These are phyloP conservation scores for Whitmania pigra DNA, from an alignment of 1,140 invertebrate species.

Conservation along the genomic window DNA sequence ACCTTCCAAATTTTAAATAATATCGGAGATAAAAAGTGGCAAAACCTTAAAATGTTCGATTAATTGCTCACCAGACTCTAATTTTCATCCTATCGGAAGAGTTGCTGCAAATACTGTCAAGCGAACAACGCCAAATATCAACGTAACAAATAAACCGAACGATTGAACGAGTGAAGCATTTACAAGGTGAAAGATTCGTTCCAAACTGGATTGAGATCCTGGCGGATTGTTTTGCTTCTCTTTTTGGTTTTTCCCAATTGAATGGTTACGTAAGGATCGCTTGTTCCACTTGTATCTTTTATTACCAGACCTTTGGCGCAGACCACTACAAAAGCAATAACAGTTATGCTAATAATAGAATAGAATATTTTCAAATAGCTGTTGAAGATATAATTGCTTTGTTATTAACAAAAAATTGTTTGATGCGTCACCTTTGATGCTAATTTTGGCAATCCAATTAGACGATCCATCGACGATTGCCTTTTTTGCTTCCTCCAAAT, in stretches of 20 bases:
- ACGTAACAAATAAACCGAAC: no score
- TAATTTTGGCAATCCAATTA: slow-evolving; percentile 99
- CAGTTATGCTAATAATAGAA: neutral
- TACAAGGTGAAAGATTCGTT: slow-evolving; percentile 99
- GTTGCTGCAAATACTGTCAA: slow-evolving; percentile 90
- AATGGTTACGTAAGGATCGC: slow-evolving; percentile 98
- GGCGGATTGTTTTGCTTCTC: slow-evolving; percentile 92
- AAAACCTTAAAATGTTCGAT: neutral
- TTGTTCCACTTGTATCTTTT: slow-evolving; percentile 98
- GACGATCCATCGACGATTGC: slow-evolving; percentile 96
- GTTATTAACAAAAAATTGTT: no score
- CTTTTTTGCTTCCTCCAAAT: slow-evolving; percentile 89
- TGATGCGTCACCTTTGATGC: slow-evolving; percentile 37
- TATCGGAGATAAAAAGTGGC: no score
- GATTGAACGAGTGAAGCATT: no score
- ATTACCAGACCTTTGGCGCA: slow-evolving; percentile 98
- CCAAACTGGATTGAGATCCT: slow-evolving; percentile 98
- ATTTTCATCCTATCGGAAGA: slow-evolving; percentile 99
- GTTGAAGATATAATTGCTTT: no score
- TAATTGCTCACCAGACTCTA: slow-evolving; percentile 61
- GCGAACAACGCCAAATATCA: slow-evolving; percentile 15
- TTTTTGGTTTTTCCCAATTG: slow-evolving; percentile 99
- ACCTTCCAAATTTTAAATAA: no score
- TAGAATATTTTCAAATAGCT: no score
- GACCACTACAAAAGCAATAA: slow-evolving; percentile 58